A percentile compares a stretch with the other conserved stretches of the same genome.
These are phyloP conservation scores for Habroteleia sp. DNA, from an alignment of 2,888 invertebrate species.

Conservation along the genomic window DNA sequence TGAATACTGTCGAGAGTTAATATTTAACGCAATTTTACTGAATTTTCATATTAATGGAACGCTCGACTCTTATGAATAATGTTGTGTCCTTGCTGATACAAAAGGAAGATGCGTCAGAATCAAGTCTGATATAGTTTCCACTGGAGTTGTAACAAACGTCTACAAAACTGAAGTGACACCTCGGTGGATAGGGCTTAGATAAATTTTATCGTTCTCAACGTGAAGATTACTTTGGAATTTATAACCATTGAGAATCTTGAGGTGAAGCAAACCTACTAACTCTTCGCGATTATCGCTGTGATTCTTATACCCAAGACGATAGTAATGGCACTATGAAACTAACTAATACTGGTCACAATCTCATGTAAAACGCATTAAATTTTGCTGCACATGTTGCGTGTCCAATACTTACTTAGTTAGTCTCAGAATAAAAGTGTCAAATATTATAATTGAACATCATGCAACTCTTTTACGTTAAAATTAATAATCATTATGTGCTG, in stretches of 20 bases:
- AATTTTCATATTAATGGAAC: conserved; percentile 51
- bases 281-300: conserved; percentile 69
- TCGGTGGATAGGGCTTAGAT: conserved; percentile 67
- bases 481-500: too few relatives aligned
- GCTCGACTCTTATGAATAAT: conserved; percentile 29
- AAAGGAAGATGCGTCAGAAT: conserved; percentile 45
- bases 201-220: conserved; percentile 69
- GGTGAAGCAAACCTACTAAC: conserved; percentile 64
- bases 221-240: conserved; percentile 70
- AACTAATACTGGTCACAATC: conserved; percentile 32
- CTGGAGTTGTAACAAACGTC: conserved; percentile 53
- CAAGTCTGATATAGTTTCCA: conserved; percentile 43
- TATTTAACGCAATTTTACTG: conserved; percentile 35
- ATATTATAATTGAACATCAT: too few relatives aligned
- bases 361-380: conserved; percentile 52
- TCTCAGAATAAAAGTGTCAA: background rate
- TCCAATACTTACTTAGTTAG: conserved; percentile 10
- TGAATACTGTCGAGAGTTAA: conserved; percentile 34
- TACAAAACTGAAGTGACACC: conserved; percentile 67
- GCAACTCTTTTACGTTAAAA: too few relatives aligned
- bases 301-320: conserved; percentile 66
- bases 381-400: conserved; percentile 20
- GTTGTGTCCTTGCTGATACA: conserved; percentile 34
- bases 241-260: conserved; percentile 65
- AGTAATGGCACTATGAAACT: conserved; percentile 57